These are phyloP conservation scores for Spialia ferax DNA, from an alignment of 2,888 invertebrate genomes.

Conservation along the genomic window DNA sequence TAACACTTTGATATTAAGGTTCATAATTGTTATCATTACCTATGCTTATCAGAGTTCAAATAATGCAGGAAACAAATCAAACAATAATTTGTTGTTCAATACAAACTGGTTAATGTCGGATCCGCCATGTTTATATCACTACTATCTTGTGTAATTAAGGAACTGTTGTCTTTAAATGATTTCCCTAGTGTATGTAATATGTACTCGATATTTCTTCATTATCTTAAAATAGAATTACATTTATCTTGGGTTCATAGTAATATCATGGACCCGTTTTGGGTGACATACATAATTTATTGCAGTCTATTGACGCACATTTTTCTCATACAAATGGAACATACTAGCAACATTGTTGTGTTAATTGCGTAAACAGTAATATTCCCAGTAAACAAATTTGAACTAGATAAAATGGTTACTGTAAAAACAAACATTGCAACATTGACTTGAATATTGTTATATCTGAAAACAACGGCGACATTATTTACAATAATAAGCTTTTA, in stretches of 20 bases:
- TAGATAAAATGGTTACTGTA: conserved; percentile 20
- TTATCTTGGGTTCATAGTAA: neutral
- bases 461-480: neutral
- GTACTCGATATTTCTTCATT: neutral
- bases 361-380: conserved; percentile 29
- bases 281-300: neutral
- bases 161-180: neutral
- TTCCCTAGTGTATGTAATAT: conserved; percentile 1
- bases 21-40: neutral
- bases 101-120: conserved; percentile 18
- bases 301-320: conserved; percentile 4
- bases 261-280: neutral
- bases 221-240: neutral
- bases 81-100: conserved; percentile 5
- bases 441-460: neutral
- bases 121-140: conserved; percentile 4
- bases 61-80: conserved; percentile 21
- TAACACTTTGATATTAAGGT: neutral
- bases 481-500: conserved; percentile 12
- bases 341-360: conserved; percentile 6
- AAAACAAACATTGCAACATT: conserved; percentile 30
- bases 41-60: conserved; percentile 31
- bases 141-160: conserved; percentile 7
- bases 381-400: conserved; percentile 29
- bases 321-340: conserved; percentile 2